phyloP scores from a whole-genome alignment of 2,113 vertebrate species.

The Mionectes macconnelli region DNA sequence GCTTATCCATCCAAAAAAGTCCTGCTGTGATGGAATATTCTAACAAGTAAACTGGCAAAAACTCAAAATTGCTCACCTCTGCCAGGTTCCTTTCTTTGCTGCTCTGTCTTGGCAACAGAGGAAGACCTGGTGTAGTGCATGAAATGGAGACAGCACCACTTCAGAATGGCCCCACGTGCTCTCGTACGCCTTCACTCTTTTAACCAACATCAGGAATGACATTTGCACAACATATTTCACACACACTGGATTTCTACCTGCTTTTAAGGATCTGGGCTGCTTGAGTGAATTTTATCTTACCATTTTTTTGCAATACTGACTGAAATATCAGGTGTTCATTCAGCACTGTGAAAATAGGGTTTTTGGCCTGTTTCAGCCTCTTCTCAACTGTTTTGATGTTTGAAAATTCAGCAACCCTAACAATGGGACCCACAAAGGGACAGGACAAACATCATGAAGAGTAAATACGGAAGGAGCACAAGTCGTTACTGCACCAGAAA shows the following conservation, averaged over 20 bases:
- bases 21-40: neutral
- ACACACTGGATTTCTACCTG: neutral
- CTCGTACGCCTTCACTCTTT: fast-evolving
- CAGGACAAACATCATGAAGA: neutral
- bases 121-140: neutral
- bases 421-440: fast-evolving
- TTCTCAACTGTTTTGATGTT: neutral
- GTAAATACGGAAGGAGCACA: neutral
- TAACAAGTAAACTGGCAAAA: neutral
- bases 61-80: neutral
- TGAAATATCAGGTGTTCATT: fast-evolving
- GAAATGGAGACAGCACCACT: neutral
- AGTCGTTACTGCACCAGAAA: neutral
- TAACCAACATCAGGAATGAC: neutral
- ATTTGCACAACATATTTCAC: fast-evolving
- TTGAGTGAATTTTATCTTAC: neutral
- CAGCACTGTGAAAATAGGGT: fast-evolving
- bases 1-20: neutral
- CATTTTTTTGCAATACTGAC: neutral
- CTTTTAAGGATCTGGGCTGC: neutral
- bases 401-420: neutral
- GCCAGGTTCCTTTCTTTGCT: neutral
- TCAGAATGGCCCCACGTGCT: fast-evolving
- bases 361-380: neutral
- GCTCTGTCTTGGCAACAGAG: neutral